Evolutionary conservation across 2,797 vertebrate genomes (phyloP), one percentile per base, ranked within the genome.

Genomic region (Bufotes viridis): DNA sequence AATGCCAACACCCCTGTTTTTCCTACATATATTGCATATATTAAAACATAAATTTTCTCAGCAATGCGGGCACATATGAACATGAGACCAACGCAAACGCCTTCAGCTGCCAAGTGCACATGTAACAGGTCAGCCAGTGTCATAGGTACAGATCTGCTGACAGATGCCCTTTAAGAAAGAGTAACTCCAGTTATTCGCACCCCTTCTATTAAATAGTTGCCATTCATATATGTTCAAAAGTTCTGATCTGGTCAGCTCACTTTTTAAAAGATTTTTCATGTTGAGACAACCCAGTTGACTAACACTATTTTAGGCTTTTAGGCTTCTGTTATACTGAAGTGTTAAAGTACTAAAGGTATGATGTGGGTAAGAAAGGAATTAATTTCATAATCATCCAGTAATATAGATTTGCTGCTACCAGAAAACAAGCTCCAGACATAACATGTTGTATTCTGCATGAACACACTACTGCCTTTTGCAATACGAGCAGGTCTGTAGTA

Each of bases 361-460:
- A 75, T 75, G 72, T 78, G 3, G 12, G n/a, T 53, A 53, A 53
- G 51, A 55, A 78, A 24, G 75, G 22, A 78, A 78, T 53, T 51
- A 82, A 83, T 72, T 72, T 53, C 53, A 22, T 29, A 42, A 34
- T 83, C 15, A 57, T 2, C n/a, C 20, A 20, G 15, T 26, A 57
- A 15, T 55, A 69, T 82, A 53, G 65, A 65, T 24, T 26, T 82
- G n/a, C 51, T 24, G 63, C 18, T 67, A 58, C 3, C 65, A 53
- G 58, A 26, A 55, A 10, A 58, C 55, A 61, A 26, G 49, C 26
- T 75, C 67, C n/a, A 84, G 70, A 84, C 82, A 84, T 84, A 49
- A 75, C 82, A 58, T 74, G 69, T 58, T 74, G 22, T n/a, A 58
- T 72, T 58, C 29, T 63, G 80, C 60, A 81, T 49, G 34, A 81